Conservation (phyloP, 1,140 invertebrate genomes). For the Sarcophaga peregrina region DNA sequence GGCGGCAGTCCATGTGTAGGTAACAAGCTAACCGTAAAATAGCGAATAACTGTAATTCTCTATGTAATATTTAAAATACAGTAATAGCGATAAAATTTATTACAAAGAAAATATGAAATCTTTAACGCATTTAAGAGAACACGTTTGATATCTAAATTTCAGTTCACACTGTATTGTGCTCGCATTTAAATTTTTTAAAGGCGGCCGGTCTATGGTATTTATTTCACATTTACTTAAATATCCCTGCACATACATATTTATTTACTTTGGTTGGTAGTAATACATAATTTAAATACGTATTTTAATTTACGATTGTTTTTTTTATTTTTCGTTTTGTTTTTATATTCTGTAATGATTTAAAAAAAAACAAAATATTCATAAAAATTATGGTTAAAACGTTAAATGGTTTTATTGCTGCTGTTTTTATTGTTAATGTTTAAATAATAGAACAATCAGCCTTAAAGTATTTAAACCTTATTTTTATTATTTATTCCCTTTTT, state of each 20-base stretch:
- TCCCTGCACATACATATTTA: not conserved
- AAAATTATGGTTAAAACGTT: not conserved
- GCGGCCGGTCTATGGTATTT: not conserved
- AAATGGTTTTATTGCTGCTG: not conserved
- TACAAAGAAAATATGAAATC: not conserved
- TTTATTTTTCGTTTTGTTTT: slow-evolving; percentile 1
- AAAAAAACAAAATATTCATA: not conserved
- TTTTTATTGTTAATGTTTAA: slow-evolving; percentile 1
- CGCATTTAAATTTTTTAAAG: not conserved
- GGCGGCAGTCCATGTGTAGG: not conserved
- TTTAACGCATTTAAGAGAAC: not conserved
- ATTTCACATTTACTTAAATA: not conserved
- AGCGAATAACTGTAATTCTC: not conserved
- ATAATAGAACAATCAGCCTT: slow-evolving; percentile 13
- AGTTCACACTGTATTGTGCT: not conserved
- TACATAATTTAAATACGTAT: not conserved
- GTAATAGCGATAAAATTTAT: not conserved
- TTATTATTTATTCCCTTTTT: not conserved
- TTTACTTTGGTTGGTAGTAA: slow-evolving; percentile 2
- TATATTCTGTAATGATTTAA: slow-evolving; percentile 3
- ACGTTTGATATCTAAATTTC: not conserved
- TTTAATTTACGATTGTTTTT: not conserved
- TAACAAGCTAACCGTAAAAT: not conserved
- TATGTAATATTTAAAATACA: not conserved
- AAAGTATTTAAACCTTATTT: not conserved